Evolutionary conservation across 2,797 vertebrate genomes (phyloP).

Genomic region (Rhinoraja longicauda): DNA sequence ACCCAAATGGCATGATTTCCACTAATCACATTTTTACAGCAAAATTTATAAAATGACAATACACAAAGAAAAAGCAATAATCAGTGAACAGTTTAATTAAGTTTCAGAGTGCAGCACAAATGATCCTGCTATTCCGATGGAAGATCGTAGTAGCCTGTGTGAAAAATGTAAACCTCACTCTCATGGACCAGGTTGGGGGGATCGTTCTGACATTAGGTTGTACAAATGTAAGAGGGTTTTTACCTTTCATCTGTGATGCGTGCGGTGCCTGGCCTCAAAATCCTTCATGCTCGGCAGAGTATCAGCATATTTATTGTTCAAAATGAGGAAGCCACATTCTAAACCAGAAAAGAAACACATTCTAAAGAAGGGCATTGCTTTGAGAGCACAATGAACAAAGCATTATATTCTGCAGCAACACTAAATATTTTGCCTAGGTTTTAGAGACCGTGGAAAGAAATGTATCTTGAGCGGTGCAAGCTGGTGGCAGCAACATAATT

Average conservation of each 20-base stretch:
- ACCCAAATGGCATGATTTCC: background rate
- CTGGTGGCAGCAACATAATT: too few species aligned
- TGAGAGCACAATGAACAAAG: background rate
- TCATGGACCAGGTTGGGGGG: background rate
- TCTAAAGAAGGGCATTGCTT: background rate
- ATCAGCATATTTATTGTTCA: background rate
- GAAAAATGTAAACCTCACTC: background rate
- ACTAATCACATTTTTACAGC: background rate
- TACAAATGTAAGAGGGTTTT: background rate
- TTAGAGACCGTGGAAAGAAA: background rate
- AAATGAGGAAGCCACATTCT: background rate
- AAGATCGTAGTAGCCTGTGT: background rate
- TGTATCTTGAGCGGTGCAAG: too few species aligned
- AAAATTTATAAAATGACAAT: background rate
- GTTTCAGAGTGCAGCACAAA: background rate
- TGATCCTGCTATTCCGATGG: background rate
- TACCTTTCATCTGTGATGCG: background rate
- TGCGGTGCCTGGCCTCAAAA: background rate
- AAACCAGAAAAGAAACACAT: background rate
- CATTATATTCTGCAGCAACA: background rate
- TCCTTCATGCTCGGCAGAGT: background rate
- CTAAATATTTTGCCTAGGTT: background rate
- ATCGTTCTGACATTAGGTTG: background rate
- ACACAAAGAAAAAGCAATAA: background rate
- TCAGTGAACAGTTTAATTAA: background rate